Conservation (phyloP, 2,113 vertebrate species). For the Callospermophilus lateralis region DNA sequence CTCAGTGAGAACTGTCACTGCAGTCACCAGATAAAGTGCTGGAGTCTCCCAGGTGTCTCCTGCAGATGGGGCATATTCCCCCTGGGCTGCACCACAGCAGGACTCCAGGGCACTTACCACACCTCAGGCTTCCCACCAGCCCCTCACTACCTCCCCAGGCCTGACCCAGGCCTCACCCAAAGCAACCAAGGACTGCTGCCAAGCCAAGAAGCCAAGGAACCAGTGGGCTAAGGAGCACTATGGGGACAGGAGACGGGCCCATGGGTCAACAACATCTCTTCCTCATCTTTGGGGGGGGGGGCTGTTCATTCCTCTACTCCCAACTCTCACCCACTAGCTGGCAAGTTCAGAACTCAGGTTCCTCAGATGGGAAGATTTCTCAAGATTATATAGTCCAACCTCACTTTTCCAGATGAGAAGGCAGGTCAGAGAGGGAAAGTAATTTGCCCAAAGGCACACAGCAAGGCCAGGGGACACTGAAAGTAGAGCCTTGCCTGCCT, state of each 20-base stretch:
- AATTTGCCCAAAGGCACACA: neutral
- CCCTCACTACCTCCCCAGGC: neutral
- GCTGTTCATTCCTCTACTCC: neutral
- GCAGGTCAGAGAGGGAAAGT: slow-evolving; percentile 43
- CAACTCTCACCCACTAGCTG: neutral
- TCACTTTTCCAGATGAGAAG: neutral
- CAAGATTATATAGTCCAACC: neutral
- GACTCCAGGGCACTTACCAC: neutral
- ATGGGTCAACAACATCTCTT: neutral
- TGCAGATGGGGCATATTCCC: neutral
- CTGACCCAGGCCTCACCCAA: neutral
- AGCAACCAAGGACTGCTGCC: neutral
- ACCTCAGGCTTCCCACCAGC: neutral
- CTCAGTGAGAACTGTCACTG: neutral
- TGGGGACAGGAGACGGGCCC: neutral
- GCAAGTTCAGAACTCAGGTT: neutral
- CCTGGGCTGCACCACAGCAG: neutral
- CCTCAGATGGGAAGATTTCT: neutral
- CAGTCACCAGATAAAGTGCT: neutral
- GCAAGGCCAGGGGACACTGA: neutral
- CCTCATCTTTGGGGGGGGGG: neutral
- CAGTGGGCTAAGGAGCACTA: neutral
- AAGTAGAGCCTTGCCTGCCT: neutral
- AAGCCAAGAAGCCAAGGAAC: slow-evolving; percentile 17
- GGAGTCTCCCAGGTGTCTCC: neutral